Evolutionary conservation across 2,888 invertebrate species (phyloP).

Genomic region (Ennomos fuscantarius): DNA sequence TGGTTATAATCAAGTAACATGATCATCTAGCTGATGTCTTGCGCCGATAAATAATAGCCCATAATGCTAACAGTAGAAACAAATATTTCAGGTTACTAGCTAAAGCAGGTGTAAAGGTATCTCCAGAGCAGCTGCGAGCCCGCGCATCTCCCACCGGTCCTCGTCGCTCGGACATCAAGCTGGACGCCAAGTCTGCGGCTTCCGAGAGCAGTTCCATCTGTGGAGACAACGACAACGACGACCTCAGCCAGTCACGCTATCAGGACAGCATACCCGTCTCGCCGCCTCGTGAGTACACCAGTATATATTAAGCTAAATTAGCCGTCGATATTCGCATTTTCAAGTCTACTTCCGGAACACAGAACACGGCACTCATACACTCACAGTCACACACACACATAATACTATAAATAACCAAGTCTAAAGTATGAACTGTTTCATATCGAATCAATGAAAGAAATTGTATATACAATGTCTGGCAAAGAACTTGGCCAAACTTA

Average conservation of each 20-base stretch:
- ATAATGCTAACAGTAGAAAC: neutral
- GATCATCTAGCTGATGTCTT: too few species aligned
- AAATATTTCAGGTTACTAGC: constrained; percentile 87
- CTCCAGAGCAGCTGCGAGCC: constrained; percentile 92
- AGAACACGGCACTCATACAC: too few species aligned
- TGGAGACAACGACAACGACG: constrained; percentile 93
- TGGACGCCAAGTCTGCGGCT: constrained; percentile 91
- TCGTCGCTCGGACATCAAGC: constrained; percentile 89
- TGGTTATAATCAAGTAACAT: too few species aligned
- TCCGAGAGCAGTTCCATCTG: constrained; percentile 91
- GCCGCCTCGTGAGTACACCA: constrained; percentile 83
- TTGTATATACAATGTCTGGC: too few species aligned
- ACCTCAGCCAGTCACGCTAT: constrained; percentile 89
- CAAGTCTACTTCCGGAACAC: too few species aligned
- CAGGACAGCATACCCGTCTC: constrained; percentile 84
- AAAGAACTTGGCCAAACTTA: too few species aligned
- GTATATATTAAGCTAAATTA: neutral
- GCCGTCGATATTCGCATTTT: too few species aligned
- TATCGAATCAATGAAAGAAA: too few species aligned
- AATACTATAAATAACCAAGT: neutral
- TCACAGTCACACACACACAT: neutral
- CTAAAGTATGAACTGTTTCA: too few species aligned
- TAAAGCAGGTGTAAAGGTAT: constrained; percentile 95
- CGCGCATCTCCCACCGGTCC: constrained; percentile 95
- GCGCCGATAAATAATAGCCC: too few species aligned